These are phyloP conservation scores for Oscheius sp. DNA, from an alignment of 2,888 invertebrate genomes.

Conservation along the genomic window DNA sequence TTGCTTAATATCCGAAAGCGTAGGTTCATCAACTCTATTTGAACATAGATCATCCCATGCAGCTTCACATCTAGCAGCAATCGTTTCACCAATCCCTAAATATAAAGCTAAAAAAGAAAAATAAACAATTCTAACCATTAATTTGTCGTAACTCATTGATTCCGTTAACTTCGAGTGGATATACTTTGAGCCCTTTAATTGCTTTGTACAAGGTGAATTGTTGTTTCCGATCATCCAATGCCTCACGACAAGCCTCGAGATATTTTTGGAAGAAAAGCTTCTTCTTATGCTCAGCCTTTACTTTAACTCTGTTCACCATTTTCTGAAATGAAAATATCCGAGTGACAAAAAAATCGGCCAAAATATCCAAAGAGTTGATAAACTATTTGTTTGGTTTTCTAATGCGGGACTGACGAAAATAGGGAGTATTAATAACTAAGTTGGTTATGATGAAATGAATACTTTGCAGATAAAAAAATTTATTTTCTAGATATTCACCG, in stretches of 20 bases:
- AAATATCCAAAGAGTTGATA: too few relatives aligned
- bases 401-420: too few relatives aligned
- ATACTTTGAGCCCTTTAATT: constrained; percentile 51
- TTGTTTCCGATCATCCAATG: constrained; percentile 49
- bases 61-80: constrained; percentile 59
- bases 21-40: constrained; percentile 17
- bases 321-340: not conserved
- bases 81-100: constrained; percentile 63
- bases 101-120: not conserved
- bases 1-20: constrained; percentile 27
- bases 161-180: constrained; percentile 59
- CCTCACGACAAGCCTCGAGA: constrained; percentile 55
- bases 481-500: too few relatives aligned
- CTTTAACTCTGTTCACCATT: constrained; percentile 46
- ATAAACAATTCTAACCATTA: constrained; percentile 44
- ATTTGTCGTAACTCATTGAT: constrained; percentile 59
- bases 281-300: constrained; percentile 50
- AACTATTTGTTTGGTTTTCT: too few relatives aligned
- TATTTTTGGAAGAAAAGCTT: constrained; percentile 60
- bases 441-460: too few relatives aligned
- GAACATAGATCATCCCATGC: constrained; percentile 50
- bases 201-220: constrained; percentile 57
- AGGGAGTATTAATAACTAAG: too few relatives aligned
- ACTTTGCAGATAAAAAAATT: too few relatives aligned
- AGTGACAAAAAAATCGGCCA: too few relatives aligned